Base-by-base conservation (phyloP, 2,113 vertebrate species). In the Heterotis niloticus region DNA sequence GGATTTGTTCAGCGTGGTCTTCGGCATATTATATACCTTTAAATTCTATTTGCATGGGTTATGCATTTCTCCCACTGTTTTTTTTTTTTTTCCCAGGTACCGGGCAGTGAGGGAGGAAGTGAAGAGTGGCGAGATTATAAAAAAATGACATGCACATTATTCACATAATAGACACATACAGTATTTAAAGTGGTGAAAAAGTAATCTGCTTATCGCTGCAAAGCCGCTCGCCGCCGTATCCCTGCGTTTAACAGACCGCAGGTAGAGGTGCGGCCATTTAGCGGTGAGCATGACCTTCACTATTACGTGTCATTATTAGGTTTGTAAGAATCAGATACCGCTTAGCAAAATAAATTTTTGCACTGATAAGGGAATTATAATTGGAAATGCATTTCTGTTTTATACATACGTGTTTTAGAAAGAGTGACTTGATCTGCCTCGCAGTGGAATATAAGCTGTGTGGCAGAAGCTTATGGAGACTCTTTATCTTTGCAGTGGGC, bases 381-480 rank as follows among this genome's bases (percentile, higher is more conserved):
- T 77, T 71, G 57, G 59, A 77, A 74, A 81, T 64, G 64, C 18
- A 69, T 82, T 82, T 78, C 64, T 51, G 64, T 71, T 81, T 78
- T 67, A 26, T 57, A 13, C 28, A 64, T 81, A 17, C 34, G 59
- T 64, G 29, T 28, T 59, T 75, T 62, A 34, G 17, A 24, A 66
- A 20, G 1, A 81, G 78, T 65, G 83, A 83, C 75, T 79, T 85
- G 78, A 86, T 88, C 85, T 77, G 81, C 82, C 85, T 80, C 29
- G 77, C 82, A 85, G 81, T 83, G 64, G 75, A 83, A 80, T 77
- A 24, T 79, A 78, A 84, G 78, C 73, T 81, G 64, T 64, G 64
- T 80, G 51, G 78, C 70, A 59, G 78, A 59, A 85, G 82, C 75
- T 82, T 71, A 78, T 14, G 51, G 57, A 77, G 79, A 87, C 86